Evolutionary conservation across 1,140 invertebrate genomes (phyloP), one percentile per base, ranked within the genome.

Genomic region (Sweltsa coloradensis): DNA sequence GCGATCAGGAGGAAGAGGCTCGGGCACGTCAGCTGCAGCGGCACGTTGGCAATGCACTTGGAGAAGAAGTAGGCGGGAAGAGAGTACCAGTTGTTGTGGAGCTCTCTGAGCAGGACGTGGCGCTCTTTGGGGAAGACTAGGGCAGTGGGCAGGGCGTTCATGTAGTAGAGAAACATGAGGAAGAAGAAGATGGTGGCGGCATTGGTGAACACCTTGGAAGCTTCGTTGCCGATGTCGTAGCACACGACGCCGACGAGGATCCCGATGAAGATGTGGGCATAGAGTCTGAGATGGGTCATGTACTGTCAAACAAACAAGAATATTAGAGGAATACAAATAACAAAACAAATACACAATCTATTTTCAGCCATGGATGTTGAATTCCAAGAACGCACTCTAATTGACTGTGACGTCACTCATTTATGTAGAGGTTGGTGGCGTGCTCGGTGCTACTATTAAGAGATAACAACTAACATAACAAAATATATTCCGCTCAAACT

Each of bases 51-150:
- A 43, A 90, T 60, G n/a, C 89, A 76, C 66, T 90, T 90, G 3
- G 87, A 80, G 11, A 84, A 64, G 53, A 88, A 91, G 60, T 93
- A 94, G 0, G 83, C 75, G 36, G 75, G 74, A 3, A 91, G 62
- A n/a, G 81, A 82, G 59, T 93, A 94, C 89, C 89, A 93, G 57
- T 87, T 87, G 60, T 93, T 94, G 16, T 84, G 69, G 66, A 91
- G 83, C 62, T 94, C 89, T 55, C 86, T 70, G 13, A 87, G 62
- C 53, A 92, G 83, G 0, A 91, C 87, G n/a, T 74, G 68, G 51
- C 86, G 79, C 66, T 93, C 89, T 34, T 80, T 7, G 44, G 23
- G 19, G 11, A 43, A 29, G 11, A 29, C 84, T 41, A 89, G 71
- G 42, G 92, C 82, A 26, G 87, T 87, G 1, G 87, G 86, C 87